These are phyloP conservation scores for Malachius bipustulatus DNA, from an alignment of 2,888 invertebrate genomes.

Conservation along the genomic window DNA sequence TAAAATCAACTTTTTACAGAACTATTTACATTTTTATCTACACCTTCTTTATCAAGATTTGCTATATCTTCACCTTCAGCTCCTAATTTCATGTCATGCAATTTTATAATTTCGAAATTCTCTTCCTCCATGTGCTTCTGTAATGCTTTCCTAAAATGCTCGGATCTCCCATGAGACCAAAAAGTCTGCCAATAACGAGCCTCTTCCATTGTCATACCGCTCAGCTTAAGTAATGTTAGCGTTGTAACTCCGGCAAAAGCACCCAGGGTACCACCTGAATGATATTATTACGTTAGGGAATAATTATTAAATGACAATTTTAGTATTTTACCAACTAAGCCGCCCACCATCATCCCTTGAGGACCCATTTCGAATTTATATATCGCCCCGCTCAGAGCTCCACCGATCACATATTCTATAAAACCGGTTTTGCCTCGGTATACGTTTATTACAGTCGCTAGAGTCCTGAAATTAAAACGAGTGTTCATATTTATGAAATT, in stretches of 20 bases:
- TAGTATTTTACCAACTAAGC: slow-evolving; percentile 42
- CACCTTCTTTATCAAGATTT: slow-evolving; percentile 22
- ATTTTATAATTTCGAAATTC: slow-evolving; percentile 24
- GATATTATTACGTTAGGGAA: slow-evolving; percentile 25
- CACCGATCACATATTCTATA: slow-evolving; percentile 54
- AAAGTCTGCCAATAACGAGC: slow-evolving; percentile 48
- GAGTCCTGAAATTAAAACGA: slow-evolving; percentile 40
- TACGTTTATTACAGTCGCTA: slow-evolving; percentile 50
- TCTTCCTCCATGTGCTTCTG: slow-evolving; percentile 25
- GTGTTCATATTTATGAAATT: slow-evolving; percentile 2
- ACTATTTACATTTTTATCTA: slow-evolving; percentile 5
- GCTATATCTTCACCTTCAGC: slow-evolving; percentile 23
- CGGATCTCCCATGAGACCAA: slow-evolving; percentile 35
- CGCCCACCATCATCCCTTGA: slow-evolving; percentile 54
- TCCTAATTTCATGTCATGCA: slow-evolving; percentile 23
- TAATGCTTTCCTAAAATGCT: slow-evolving; percentile 29
- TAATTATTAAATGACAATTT: not conserved
- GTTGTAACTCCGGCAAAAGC: slow-evolving; percentile 46
- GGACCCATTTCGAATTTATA: slow-evolving; percentile 59
- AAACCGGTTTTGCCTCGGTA: slow-evolving; percentile 57
- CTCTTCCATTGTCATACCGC: slow-evolving; percentile 53
- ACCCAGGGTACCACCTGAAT: too few relatives aligned
- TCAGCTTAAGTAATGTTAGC: slow-evolving; percentile 41
- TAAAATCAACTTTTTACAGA: slow-evolving; percentile 9
- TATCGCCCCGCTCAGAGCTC: slow-evolving; percentile 49